These are phyloP conservation scores for Cavia porcellus DNA, from an alignment of 2,113 vertebrate genomes.

Conservation along the genomic window DNA sequence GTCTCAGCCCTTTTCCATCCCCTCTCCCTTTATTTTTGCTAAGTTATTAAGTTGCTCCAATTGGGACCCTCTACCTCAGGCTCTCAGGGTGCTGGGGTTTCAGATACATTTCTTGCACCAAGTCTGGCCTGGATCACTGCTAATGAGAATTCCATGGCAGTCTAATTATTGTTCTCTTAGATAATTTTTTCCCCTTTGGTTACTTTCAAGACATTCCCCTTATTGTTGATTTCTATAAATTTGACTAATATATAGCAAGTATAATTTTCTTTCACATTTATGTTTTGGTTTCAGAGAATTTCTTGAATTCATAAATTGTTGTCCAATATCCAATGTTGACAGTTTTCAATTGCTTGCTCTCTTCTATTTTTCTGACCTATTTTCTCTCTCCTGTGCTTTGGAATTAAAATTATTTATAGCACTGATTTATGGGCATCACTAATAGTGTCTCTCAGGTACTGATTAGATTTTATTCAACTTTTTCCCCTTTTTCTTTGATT, in stretches of 20 bases:
- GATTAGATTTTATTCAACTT: conserved; percentile 13
- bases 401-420: background rate
- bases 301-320: background rate
- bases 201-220: background rate
- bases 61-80: background rate
- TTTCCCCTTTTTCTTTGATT: background rate
- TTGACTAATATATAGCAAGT: background rate
- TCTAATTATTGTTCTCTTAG: background rate
- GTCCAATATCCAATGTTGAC: background rate
- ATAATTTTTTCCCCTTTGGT: background rate
- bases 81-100: background rate
- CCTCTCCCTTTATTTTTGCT: background rate
- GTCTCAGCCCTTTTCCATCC: background rate
- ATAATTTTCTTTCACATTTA: background rate
- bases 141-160: background rate
- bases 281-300: background rate
- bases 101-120: background rate
- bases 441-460: background rate
- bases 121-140: background rate
- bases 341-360: background rate
- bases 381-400: background rate
- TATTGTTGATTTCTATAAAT: background rate
- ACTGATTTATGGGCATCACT: background rate
- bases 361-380: background rate
- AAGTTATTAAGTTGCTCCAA: background rate